These are phyloP conservation scores for Stenotaenia linearis DNA, from an alignment of 2,888 invertebrate species.

Conservation along the genomic window DNA sequence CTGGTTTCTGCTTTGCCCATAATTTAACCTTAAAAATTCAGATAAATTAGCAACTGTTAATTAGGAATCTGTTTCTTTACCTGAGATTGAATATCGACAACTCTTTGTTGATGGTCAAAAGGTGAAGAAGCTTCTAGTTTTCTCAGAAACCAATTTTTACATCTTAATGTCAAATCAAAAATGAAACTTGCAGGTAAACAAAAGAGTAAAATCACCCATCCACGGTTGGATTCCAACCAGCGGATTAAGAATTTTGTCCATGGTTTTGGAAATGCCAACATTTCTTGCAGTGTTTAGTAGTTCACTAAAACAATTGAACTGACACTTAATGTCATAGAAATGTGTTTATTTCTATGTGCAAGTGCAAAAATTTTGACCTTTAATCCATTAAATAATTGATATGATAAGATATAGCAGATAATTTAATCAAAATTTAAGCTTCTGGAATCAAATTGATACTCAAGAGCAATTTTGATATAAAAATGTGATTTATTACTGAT, in stretches of 20 bases:
- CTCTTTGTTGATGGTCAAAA: constrained; percentile 43
- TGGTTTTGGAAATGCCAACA: not conserved
- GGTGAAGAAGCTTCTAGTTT: constrained; percentile 44
- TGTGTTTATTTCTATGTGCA: no score
- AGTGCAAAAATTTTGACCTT: no score
- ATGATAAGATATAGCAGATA: no score
- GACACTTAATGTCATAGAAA: no score
- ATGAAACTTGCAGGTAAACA: constrained; percentile 63
- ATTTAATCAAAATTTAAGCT: no score
- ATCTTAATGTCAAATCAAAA: constrained; percentile 52
- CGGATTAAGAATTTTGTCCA: constrained; percentile 43
- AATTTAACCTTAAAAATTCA: constrained; percentile 40
- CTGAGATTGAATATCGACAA: constrained; percentile 43
- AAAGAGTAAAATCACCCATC: constrained; percentile 59
- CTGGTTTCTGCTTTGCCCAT: constrained; percentile 46
- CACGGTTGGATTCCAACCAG: constrained; percentile 59
- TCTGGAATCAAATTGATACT: no score
- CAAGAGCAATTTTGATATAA: no score
- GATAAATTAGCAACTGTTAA: not conserved
- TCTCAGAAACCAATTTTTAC: constrained; percentile 48
- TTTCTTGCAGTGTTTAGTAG: no score
- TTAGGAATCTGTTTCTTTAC: constrained; percentile 35
- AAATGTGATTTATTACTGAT: no score
- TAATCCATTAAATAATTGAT: no score
- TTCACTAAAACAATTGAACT: no score